These are phyloP conservation scores for Seira ritae DNA, from an alignment of 2,888 invertebrate genomes.

Conservation along the genomic window DNA sequence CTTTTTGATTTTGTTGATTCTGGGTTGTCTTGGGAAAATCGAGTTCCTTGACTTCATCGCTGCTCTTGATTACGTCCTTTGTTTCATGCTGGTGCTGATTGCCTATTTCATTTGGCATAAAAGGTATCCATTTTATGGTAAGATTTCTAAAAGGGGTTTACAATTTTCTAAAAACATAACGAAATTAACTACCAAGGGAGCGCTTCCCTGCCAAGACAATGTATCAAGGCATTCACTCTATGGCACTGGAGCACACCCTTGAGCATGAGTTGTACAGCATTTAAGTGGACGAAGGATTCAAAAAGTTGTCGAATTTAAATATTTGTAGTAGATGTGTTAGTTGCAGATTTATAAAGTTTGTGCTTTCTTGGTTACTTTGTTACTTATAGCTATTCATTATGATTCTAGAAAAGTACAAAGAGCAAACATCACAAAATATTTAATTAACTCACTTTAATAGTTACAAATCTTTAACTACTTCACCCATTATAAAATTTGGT, in stretches of 20 bases:
- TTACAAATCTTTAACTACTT: too few species aligned
- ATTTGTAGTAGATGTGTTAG: too few species aligned
- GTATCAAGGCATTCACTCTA: background rate
- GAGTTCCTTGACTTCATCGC: slow-evolving; percentile 24
- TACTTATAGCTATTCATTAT: too few species aligned
- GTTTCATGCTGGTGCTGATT: background rate
- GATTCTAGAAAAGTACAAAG: too few species aligned
- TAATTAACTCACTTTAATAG: too few species aligned
- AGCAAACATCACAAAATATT: too few species aligned
- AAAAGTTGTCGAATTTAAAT: too few species aligned
- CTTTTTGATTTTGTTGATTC: slow-evolving; percentile 7
- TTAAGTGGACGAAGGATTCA: too few species aligned
- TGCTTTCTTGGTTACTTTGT: too few species aligned
- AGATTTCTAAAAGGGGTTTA: background rate
- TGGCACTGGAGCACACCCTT: background rate
- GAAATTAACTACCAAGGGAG: background rate
- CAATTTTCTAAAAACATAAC: slow-evolving; percentile 12
- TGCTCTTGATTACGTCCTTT: slow-evolving; percentile 15
- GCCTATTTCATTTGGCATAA: background rate
- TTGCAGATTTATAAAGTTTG: too few species aligned
- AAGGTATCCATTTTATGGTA: slow-evolving; percentile 31
- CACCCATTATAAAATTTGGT: too few species aligned
- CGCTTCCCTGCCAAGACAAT: background rate
- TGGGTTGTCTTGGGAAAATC: background rate
- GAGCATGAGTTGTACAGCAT: background rate